Evolutionary conservation across 1,140 invertebrate genomes (phyloP), one percentile per base, ranked within the genome.

Genomic region (Bombus fervidus): DNA sequence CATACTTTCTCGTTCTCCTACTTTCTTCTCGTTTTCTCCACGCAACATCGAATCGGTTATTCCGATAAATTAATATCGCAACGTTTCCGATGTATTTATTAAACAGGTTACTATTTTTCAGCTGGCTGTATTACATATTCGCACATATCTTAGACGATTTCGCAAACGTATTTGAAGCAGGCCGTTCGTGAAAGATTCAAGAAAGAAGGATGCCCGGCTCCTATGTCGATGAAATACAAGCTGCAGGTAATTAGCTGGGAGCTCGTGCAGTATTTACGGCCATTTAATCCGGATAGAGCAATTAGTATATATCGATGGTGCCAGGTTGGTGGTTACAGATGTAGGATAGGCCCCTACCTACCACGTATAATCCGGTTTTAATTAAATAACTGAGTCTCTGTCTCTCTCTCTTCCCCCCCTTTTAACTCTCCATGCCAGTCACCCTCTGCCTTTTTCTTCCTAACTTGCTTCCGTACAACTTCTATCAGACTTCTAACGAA

Each of bases 351-450:
- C 72, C 74, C 62, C 66, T 81, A 79, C 74, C 84, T 73, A 73
- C 89, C 87, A 83, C 84, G 89, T 88, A 87, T 94, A 94, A 94
- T 94, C 93, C 93, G 92, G 91, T 93, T 94, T 94, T 94, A 94
- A 94, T 94, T 93, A 93, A 94, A 94, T 93, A 92, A 94, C 93
- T 84, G 85, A 83, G 86, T 59, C 81, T 73, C 87, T 84, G 74
- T 80, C 76, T 73, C 71, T 85, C 88, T 53, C 72, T 57, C n/a
- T n/a, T n/a, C 22, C n/a, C n/a, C 57, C 71, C 43, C 62, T 71
- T 39, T 68, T 39, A 62, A 69, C 43, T 59, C 76, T 53, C 34
- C 39, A n/a, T 57, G 59, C 59, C 39, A 31, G 31, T 53, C 37
- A 59, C n/a, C 75, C 53, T 34, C 10, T 37, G 34, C 31, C 12